Evolutionary conservation across 2,888 invertebrate species (phyloP).

Genomic region (Chaitophorus viminalis): DNA sequence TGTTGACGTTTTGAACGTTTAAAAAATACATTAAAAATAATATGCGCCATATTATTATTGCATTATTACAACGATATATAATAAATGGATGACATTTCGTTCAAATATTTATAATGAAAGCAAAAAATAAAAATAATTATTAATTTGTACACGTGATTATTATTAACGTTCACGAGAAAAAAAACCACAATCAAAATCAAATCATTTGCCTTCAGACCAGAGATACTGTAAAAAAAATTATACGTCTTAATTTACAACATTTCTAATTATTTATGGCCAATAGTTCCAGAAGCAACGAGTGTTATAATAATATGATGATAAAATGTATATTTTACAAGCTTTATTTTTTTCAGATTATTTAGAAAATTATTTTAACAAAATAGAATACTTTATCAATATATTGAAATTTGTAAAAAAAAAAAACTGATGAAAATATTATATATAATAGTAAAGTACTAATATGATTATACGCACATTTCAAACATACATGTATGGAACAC

Average conservation of each 20-base stretch:
- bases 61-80: neutral
- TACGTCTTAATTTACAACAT: neutral
- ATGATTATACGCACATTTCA: neutral
- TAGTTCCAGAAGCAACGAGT: neutral
- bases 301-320: neutral
- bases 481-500: neutral
- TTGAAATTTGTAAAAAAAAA: neutral
- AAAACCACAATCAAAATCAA: neutral
- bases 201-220: neutral
- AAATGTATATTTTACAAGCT: neutral
- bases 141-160: constrained; percentile 3
- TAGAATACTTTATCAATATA: neutral
- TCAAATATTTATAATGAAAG: neutral
- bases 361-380: neutral
- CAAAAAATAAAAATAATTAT: neutral
- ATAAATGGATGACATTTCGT: neutral
- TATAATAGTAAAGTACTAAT: neutral
- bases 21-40: neutral
- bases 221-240: neutral
- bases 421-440: too few relatives aligned
- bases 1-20: constrained; percentile 35
- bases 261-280: neutral
- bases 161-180: neutral
- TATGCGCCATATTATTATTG: neutral
- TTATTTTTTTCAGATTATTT: neutral